Evolutionary conservation across 2,888 invertebrate species (phyloP).

Genomic region (Masnerella sp.): DNA sequence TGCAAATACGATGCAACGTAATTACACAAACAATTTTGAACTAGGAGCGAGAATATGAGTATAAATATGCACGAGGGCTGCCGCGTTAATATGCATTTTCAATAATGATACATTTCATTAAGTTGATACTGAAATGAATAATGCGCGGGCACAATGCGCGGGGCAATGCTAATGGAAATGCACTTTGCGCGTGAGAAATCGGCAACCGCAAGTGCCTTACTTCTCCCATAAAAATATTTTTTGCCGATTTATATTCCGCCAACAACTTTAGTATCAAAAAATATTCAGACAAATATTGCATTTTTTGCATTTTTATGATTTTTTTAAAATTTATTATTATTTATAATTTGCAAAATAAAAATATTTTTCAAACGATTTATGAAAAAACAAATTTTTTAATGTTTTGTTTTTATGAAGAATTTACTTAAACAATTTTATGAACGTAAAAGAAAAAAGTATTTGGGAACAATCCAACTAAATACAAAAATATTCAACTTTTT

Average conservation of each 20-base stretch:
- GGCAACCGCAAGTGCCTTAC: slow-evolving; percentile 39
- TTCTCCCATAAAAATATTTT: slow-evolving; percentile 45
- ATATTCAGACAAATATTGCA: too few relatives aligned
- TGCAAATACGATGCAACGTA: slow-evolving; percentile 24
- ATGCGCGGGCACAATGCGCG: slow-evolving; percentile 31
- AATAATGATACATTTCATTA: slow-evolving; percentile 55
- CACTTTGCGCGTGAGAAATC: slow-evolving; percentile 43
- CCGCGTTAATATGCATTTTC: slow-evolving; percentile 41
- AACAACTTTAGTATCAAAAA: too few relatives aligned
- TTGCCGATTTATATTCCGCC: slow-evolving; percentile 46
- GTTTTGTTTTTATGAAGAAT: too few relatives aligned
- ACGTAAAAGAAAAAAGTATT: too few relatives aligned
- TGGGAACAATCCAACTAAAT: too few relatives aligned
- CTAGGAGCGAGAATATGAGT: slow-evolving; percentile 6
- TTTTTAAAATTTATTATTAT: too few relatives aligned
- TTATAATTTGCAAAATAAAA: too few relatives aligned
- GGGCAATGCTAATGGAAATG: slow-evolving; percentile 43
- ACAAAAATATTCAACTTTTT: too few relatives aligned
- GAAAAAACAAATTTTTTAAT: too few relatives aligned
- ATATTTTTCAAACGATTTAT: too few relatives aligned
- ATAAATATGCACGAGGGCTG: slow-evolving; percentile 33
- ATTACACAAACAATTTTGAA: slow-evolving; percentile 35
- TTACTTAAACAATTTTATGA: too few relatives aligned
- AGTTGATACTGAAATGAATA: slow-evolving; percentile 41
- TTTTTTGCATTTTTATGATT: too few relatives aligned